Evolutionary conservation across 64 coral and sea anemone genomes (phyloP), one percentile per base, ranked within the genome.

Genomic region (Actinia tenebrosa): DNA sequence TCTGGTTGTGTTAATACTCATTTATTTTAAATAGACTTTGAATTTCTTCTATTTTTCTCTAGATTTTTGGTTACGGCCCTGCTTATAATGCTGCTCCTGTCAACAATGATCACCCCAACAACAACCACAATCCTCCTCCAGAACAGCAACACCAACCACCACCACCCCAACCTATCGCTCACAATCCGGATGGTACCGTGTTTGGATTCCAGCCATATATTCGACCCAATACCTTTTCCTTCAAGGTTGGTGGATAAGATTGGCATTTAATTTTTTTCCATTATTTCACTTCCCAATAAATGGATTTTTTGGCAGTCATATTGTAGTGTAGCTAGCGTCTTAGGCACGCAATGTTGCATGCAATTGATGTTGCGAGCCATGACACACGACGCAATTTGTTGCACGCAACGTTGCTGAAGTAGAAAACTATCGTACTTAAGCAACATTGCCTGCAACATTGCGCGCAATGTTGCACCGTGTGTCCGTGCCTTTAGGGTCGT

Each of bases 131-230:
- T 30, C 11, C n/a, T 42, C 69, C 69, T 75, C 22, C n/a, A 30
- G 23, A 75, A 15, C 69, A 10, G 27, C 69, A 11, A n/a, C 64
- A 88, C 59, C 86, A 80, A 80, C 88, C 90, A 77, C 88, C 86
- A 87, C 87, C 77, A 19, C 82, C 87, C 82, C 95, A 86, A 22
- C 84, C 79, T 7, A 59, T 77, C 7, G 71, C 22, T 44, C 84
- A 53, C 30, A 64, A 64, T 77, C 27, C 78, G 19, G 84, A 45
- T 53, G 87, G 78, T 53, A 87, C 89, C 43, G 92, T 91, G 72
- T 64, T 98, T 82, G 95, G 89, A 53, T 94, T 98, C 63, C 95
- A 98, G 45, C 95, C 95, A 16, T 98, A 98, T 61, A 92, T 90
- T 63, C 83, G 95, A 88, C 95, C 95, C 27, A 86, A 77, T 11